These are phyloP conservation scores for Stratiomys singularior DNA, from an alignment of 2,888 invertebrate species.

Conservation along the genomic window DNA sequence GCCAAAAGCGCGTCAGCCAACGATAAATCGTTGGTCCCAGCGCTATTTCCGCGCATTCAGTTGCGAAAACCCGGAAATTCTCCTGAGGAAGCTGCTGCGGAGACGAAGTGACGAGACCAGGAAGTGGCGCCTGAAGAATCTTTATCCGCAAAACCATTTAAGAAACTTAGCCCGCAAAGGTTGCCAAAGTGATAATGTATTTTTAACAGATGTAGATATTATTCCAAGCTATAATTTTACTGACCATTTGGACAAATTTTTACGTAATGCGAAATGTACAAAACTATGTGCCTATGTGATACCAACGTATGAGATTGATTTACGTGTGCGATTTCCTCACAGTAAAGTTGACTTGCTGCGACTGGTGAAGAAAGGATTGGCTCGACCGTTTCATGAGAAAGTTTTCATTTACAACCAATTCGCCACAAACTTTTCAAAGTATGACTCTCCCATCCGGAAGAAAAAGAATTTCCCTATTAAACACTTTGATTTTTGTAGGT, in stretches of 20 bases:
- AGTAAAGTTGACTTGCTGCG: slow-evolving; percentile 82
- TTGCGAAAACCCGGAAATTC: slow-evolving; percentile 77
- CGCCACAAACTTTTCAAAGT: slow-evolving; percentile 91
- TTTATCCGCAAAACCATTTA: slow-evolving; percentile 91
- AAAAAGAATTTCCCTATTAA: background rate
- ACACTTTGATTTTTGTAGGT: slow-evolving; percentile 60
- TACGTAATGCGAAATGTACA: slow-evolving; percentile 70
- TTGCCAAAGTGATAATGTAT: slow-evolving; percentile 82
- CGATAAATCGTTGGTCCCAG: slow-evolving; percentile 41
- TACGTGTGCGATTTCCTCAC: slow-evolving; percentile 80
- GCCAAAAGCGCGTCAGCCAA: slow-evolving; percentile 70
- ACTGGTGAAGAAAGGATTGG: slow-evolving; percentile 80
- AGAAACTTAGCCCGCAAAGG: slow-evolving; percentile 87
- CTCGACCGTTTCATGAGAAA: slow-evolving; percentile 89
- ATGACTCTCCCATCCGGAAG: slow-evolving; percentile 56
- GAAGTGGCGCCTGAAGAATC: slow-evolving; percentile 78
- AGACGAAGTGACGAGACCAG: slow-evolving; percentile 72
- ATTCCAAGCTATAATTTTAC: slow-evolving; percentile 82
- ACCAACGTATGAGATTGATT: slow-evolving; percentile 89
- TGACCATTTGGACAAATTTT: slow-evolving; percentile 75
- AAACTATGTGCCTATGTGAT: slow-evolving; percentile 86
- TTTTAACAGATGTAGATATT: slow-evolving; percentile 89
- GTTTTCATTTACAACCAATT: slow-evolving; percentile 93
- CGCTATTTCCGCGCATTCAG: slow-evolving; percentile 64
- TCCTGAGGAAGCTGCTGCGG: slow-evolving; percentile 71